phyloP scores from a whole-genome alignment of 2,113 vertebrate species.

The Halcyon malimbica region DNA sequence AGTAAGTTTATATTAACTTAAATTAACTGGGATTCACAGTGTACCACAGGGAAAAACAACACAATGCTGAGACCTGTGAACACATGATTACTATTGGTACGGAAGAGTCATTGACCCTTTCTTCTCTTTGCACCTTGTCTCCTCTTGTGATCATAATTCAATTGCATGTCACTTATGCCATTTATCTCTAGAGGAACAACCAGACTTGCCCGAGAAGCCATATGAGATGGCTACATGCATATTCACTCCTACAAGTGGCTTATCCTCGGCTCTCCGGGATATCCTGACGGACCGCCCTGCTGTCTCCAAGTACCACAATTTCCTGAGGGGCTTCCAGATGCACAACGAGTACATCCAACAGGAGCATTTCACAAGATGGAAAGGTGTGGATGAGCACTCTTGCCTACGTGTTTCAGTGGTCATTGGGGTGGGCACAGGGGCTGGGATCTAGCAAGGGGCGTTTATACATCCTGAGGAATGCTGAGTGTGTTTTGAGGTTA shows the following conservation, averaged over 20 bases:
- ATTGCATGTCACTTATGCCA: not conserved
- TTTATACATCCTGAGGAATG: not conserved
- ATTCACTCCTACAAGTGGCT: constrained; percentile 63
- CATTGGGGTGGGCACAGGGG: rapidly evolving
- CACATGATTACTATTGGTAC: not conserved
- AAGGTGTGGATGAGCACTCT: constrained; percentile 61
- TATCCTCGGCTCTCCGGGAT: constrained; percentile 68
- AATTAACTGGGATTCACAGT: not conserved
- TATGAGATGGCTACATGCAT: constrained; percentile 72
- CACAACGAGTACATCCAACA: constrained; percentile 75
- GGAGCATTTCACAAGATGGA: constrained; percentile 73
- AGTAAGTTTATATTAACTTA: not conserved
- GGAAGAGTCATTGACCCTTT: not conserved
- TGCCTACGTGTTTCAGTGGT: rapidly evolving
- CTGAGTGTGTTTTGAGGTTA: not conserved
- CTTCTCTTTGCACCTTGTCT: not conserved
- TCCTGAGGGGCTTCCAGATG: constrained; percentile 77
- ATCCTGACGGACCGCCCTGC: constrained; percentile 75
- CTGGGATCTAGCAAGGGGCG: rapidly evolving
- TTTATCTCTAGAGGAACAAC: constrained; percentile 68
- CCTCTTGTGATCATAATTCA: not conserved
- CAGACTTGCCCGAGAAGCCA: constrained; percentile 71
- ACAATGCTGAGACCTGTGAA: not conserved
- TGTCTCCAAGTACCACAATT: constrained; percentile 79
- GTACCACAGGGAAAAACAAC: not conserved